These are phyloP conservation scores for Phortica okadai DNA, from an alignment of 2,888 invertebrate genomes.

Conservation along the genomic window DNA sequence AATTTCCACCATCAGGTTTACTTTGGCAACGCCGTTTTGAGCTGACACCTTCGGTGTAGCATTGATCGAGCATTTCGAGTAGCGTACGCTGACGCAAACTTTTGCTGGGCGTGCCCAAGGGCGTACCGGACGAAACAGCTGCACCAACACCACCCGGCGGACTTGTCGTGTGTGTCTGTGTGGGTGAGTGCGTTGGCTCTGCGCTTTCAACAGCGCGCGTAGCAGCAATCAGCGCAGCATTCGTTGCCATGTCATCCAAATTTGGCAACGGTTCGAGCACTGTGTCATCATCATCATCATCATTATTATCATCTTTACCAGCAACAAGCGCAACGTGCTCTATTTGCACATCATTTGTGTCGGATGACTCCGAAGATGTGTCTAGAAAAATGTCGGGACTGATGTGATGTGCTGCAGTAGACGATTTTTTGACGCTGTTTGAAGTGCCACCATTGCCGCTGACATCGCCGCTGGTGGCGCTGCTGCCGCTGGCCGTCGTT, in stretches of 20 bases:
- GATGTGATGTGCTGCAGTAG: conserved; percentile 18
- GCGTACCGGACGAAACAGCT: not conserved
- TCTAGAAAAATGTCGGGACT: conserved; percentile 52
- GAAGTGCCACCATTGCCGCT: conserved; percentile 1
- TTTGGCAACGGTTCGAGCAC: conserved; percentile 4
- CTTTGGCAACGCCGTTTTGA: conserved; percentile 52
- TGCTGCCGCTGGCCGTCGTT: conserved; percentile 13
- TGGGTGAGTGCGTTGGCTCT: not conserved
- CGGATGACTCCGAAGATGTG: not conserved
- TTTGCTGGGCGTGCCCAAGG: conserved; percentile 16
- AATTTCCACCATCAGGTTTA: conserved; percentile 41
- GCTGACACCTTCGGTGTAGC: conserved; percentile 64
- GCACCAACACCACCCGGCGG: not conserved
- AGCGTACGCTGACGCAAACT: conserved; percentile 64
- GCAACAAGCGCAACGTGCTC: not conserved
- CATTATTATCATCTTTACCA: not conserved
- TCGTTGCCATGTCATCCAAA: conserved; percentile 49
- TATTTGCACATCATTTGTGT: conserved; percentile 1
- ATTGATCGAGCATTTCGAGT: conserved; percentile 74
- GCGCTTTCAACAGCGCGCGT: conserved; percentile 14
- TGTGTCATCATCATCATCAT: not conserved
- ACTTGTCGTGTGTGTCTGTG: not conserved
- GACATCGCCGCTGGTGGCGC: not conserved
- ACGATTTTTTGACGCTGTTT: not conserved
- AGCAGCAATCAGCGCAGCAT: conserved; percentile 39